Percentiles rank a stretch among this genome's conserved stretches.
phyloP scores from a whole-genome alignment of 2,113 vertebrate species.

The Tricholaema leucomelas region DNA sequence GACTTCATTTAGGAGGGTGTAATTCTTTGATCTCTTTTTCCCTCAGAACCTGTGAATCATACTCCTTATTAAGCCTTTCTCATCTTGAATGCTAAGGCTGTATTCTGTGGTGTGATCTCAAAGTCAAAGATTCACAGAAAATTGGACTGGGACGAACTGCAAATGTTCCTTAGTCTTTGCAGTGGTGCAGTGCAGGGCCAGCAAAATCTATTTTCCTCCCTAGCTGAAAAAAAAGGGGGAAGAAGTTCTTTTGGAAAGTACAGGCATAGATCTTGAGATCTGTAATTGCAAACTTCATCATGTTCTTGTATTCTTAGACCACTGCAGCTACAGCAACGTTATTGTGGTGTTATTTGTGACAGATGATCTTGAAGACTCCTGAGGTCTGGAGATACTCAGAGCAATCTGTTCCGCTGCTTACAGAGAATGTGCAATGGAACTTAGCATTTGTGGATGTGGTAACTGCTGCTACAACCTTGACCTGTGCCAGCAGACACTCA shows the following conservation, averaged over 20 bases:
- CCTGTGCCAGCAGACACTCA: neutral
- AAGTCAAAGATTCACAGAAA: neutral
- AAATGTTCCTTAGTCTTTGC: neutral
- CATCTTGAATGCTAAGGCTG: neutral
- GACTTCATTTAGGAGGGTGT: neutral
- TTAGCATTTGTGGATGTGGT: rapidly evolving
- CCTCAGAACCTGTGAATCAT: neutral
- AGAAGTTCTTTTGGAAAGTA: neutral
- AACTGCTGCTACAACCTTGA: neutral
- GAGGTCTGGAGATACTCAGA: neutral
- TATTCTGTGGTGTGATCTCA: neutral
- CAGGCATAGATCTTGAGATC: neutral
- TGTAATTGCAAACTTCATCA: neutral
- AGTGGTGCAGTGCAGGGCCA: neutral
- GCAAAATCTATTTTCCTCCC: neutral
- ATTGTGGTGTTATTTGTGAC: neutral
- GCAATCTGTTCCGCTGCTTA: neutral
- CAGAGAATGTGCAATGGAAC: neutral
- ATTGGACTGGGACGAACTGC: neutral
- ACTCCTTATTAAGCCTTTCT: neutral
- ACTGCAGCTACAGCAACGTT: neutral
- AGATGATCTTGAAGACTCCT: neutral
- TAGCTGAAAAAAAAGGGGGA: neutral
- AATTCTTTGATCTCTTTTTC: neutral
- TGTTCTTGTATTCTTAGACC: neutral